Evolutionary conservation across 2,113 vertebrate species (phyloP).

Genomic region (Saguinus midas): DNA sequence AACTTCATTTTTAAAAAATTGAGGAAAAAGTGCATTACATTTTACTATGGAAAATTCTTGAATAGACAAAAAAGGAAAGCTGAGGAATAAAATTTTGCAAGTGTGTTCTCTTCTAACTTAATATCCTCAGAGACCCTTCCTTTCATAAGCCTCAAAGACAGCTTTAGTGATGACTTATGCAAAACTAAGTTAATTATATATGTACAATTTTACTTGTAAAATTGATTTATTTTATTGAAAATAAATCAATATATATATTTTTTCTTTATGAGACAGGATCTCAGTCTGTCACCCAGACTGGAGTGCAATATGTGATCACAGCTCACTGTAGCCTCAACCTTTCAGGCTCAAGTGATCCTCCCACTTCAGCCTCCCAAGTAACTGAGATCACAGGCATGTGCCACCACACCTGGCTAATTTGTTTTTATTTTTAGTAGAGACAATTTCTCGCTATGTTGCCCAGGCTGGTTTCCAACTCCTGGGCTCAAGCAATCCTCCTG

Average conservation of each 20-base stretch:
- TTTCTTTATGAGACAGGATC: no score
- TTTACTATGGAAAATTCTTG: conserved; percentile 50
- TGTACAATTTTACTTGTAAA: not conserved
- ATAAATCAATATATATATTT: not conserved
- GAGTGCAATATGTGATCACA: no score
- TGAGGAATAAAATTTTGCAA: not conserved
- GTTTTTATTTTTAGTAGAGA: no score
- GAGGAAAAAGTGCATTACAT: not conserved
- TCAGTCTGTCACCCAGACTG: no score
- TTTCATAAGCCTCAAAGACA: not conserved
- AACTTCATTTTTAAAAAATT: not conserved
- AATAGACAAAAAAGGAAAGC: not conserved
- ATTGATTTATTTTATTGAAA: not conserved
- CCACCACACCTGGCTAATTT: no score
- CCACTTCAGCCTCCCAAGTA: no score
- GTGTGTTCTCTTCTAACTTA: not conserved
- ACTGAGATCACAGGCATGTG: no score
- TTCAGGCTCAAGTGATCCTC: no score
- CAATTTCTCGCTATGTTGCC: no score
- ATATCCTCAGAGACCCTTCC: not conserved
- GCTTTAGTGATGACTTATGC: not conserved
- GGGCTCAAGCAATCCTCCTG: no score
- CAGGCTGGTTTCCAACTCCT: no score
- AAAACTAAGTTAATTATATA: conserved; percentile 1
- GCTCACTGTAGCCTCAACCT: no score